phyloP scores from a whole-genome alignment of 2,113 vertebrate genomes.

The Lophochroa leadbeateri region DNA sequence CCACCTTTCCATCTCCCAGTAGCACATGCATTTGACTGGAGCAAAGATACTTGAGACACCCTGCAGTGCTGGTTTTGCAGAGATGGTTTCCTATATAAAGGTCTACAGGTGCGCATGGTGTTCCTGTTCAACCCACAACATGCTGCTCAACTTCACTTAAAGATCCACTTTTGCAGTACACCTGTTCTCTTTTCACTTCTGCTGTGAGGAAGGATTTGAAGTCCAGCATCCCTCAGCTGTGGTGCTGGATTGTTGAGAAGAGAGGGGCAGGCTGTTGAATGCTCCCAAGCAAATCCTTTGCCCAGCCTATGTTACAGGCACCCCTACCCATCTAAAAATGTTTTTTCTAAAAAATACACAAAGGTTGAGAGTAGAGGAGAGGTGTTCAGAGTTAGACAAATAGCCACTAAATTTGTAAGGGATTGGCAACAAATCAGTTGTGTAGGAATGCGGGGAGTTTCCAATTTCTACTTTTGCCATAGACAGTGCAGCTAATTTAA shows the following conservation, averaged over 20 bases:
- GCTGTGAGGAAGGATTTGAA: not conserved
- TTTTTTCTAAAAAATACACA: not conserved
- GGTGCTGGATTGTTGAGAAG: not conserved
- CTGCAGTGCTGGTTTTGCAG: not conserved
- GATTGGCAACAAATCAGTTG: not conserved
- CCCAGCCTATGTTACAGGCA: not conserved
- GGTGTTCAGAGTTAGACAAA: not conserved
- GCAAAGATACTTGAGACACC: not conserved
- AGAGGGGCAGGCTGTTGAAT: not conserved
- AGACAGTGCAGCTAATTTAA: not conserved
- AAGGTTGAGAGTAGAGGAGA: not conserved
- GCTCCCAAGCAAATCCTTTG: not conserved
- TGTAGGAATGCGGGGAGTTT: not conserved
- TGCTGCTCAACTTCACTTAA: not conserved
- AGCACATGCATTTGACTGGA: not conserved
- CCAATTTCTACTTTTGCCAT: not conserved
- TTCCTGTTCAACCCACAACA: not conserved
- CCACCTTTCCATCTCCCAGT: not conserved
- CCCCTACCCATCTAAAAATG: not conserved
- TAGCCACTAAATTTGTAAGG: not conserved
- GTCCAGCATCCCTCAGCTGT: not conserved
- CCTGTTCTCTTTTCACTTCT: not conserved
- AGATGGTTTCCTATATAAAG: not conserved
- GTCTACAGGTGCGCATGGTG: not conserved
- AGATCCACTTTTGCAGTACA: not conserved